Evolutionary conservation across 2,113 vertebrate species (phyloP).

Genomic region (Mola mola): DNA sequence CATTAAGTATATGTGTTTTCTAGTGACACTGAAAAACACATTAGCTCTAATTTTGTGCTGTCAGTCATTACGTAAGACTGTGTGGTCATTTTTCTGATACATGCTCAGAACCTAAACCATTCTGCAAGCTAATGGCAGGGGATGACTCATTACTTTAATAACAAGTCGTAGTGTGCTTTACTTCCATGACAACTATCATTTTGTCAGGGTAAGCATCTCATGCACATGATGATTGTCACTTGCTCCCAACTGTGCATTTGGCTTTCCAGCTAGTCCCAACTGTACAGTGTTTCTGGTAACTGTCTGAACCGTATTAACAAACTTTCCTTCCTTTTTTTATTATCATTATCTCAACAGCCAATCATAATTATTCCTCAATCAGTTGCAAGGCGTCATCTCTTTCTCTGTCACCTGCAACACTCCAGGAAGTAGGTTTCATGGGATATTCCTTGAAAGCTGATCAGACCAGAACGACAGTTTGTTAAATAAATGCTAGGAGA

Average conservation of each 20-base stretch:
- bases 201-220: constrained; percentile 27
- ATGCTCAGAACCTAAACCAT: constrained; percentile 41
- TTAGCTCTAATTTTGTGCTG: constrained; percentile 30
- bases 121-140: constrained; percentile 21
- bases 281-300: too few relatives aligned
- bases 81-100: constrained; percentile 24
- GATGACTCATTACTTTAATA: constrained; percentile 51
- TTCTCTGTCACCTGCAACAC: constrained; percentile 13
- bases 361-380: neutral
- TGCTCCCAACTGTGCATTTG: neutral
- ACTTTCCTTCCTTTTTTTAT: neutral
- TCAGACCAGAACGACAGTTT: constrained; percentile 7
- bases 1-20: constrained; percentile 10
- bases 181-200: constrained; percentile 56
- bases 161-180: constrained; percentile 32
- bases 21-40: constrained; percentile 14
- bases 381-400: neutral
- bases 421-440: constrained; percentile 26
- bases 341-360: neutral
- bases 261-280: neutral
- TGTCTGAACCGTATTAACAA: too few relatives aligned
- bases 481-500: neutral
- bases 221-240: constrained; percentile 23
- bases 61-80: constrained; percentile 45
- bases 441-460: constrained; percentile 23